A percentile compares a stretch with the other conserved stretches of the same genome.
phyloP scores from a whole-genome alignment of 2,113 vertebrate genomes.

The Miniopterus natalensis region DNA sequence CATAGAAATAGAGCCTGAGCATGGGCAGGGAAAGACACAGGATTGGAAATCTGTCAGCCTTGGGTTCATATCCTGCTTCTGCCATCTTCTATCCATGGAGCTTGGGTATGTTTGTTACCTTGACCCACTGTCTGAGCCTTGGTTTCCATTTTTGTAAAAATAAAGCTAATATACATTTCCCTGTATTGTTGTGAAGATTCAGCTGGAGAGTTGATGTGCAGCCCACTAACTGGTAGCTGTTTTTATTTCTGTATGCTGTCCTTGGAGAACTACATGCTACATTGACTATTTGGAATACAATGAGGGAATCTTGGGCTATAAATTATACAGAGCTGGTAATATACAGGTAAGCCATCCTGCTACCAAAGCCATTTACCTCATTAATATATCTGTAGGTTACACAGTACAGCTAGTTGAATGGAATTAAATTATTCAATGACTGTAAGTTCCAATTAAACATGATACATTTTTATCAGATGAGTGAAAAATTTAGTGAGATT shows the following conservation, averaged over 20 bases:
- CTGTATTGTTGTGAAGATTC: not conserved
- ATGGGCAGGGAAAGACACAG: not conserved
- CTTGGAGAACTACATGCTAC: not conserved
- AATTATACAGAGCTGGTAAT: not conserved
- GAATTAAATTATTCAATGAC: conserved; percentile 9
- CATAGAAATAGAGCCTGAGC: not conserved
- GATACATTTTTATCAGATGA: not conserved
- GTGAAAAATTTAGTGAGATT: conserved; percentile 44
- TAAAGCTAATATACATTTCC: not conserved
- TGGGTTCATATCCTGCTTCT: not conserved
- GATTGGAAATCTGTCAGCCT: not conserved
- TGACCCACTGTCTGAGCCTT: not conserved
- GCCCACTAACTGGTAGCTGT: not conserved
- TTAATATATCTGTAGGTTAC: not conserved
- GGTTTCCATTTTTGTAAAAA: conserved; percentile 6
- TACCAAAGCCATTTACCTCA: not conserved
- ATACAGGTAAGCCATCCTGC: not conserved
- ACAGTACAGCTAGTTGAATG: not conserved
- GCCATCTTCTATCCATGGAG: not conserved
- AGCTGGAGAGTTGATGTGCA: not conserved
- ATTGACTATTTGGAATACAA: not conserved
- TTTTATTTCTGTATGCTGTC: not conserved
- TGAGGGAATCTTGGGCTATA: not conserved
- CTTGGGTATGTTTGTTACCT: not conserved
- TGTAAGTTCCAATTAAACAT: not conserved